Percentiles rank a stretch among this genome's conserved stretches.
Conservation (phyloP, 2,888 invertebrate genomes). For the Epirrhoe tristata region DNA sequence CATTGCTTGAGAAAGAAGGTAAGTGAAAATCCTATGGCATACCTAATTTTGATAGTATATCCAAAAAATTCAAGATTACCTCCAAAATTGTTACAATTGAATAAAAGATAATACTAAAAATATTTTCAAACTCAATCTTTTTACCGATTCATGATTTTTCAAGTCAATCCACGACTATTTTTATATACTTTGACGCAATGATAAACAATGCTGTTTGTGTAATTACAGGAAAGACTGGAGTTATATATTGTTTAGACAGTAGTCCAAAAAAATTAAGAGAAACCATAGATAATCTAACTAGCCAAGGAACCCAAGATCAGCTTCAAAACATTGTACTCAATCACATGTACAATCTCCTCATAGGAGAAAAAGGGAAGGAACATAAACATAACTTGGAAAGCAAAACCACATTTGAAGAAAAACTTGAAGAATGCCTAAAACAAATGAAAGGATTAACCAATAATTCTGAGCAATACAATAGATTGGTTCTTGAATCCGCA, state of each 20-base stretch:
- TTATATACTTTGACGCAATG: too few species aligned
- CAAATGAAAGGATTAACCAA: constrained; percentile 41
- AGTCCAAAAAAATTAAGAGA: constrained; percentile 59
- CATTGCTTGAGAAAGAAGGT: constrained; percentile 66
- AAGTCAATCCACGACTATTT: too few species aligned
- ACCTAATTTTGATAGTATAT: too few species aligned
- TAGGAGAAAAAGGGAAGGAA: constrained; percentile 40
- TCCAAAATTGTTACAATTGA: too few species aligned
- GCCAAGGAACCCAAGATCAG: constrained; percentile 48
- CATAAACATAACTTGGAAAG: constrained; percentile 45
- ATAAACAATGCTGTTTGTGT: not conserved
- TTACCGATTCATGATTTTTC: too few species aligned
- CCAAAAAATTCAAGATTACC: too few species aligned
- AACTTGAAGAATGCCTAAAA: constrained; percentile 48
- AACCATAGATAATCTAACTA: constrained; percentile 56
- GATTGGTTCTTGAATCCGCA: constrained; percentile 48
- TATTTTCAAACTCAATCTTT: too few species aligned
- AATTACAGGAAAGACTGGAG: constrained; percentile 58
- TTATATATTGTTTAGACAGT: constrained; percentile 63
- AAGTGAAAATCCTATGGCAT: constrained; percentile 39
- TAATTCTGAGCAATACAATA: constrained; percentile 55
- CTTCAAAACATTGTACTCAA: constrained; percentile 53
- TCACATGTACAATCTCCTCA: constrained; percentile 52
- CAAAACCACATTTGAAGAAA: constrained; percentile 48
- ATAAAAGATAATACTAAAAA: too few species aligned